A percentile compares a stretch with the other conserved stretches of the same genome.
phyloP scores from a whole-genome alignment of 2,888 invertebrate genomes.

The Geophilus truncorum region DNA sequence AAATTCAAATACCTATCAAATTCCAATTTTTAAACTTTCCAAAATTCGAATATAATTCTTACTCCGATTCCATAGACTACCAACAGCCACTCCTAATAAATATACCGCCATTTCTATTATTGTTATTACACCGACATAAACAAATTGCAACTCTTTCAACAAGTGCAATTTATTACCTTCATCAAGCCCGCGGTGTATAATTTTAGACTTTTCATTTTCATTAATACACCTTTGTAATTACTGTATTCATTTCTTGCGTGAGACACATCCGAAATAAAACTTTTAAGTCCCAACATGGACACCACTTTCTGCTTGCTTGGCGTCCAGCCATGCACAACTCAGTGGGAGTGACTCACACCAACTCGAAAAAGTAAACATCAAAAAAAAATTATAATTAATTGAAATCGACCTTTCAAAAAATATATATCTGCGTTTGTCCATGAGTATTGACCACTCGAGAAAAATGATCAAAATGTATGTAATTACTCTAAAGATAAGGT shows the following conservation, averaged over 20 bases:
- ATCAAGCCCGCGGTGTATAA: neutral
- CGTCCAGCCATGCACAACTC: neutral
- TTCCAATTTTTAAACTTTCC: no score
- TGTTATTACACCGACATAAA: no score
- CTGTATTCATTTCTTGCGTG: constrained; percentile 27
- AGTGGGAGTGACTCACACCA: neutral
- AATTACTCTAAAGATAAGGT: neutral
- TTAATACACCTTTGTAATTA: neutral
- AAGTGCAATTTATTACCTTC: neutral
- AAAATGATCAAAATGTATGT: neutral
- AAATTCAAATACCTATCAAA: no score
- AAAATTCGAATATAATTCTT: no score
- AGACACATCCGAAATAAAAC: constrained; percentile 7
- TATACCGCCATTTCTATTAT: no score
- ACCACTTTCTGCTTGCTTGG: neutral
- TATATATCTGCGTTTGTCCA: no score
- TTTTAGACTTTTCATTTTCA: neutral
- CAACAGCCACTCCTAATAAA: no score
- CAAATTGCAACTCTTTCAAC: neutral
- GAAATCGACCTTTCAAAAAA: neutral
- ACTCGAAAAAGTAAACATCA: neutral
- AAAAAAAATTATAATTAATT: neutral
- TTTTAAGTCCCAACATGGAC: neutral
- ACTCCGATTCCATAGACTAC: no score
- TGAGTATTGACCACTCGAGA: neutral